Percentiles rank a stretch among this genome's conserved stretches.
Evolutionary conservation across 2,113 vertebrate species (phyloP).

Genomic region (Pollimyrus isidori): DNA sequence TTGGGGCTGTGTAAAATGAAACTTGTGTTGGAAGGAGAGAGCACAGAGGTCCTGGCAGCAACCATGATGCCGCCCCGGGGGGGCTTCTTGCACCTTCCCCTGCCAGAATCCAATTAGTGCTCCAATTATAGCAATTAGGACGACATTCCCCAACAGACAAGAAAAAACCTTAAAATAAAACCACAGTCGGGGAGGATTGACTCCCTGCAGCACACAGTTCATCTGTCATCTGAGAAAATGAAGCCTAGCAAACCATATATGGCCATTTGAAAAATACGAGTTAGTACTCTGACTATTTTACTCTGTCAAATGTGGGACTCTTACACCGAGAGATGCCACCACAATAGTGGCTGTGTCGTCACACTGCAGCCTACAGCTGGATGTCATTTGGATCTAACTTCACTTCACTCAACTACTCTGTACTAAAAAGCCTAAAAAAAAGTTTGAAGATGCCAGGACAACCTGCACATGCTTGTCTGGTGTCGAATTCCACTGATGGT

Average conservation of each 20-base stretch:
- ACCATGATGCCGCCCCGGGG: conserved; percentile 27
- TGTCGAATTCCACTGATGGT: background rate
- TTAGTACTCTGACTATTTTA: background rate
- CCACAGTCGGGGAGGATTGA: background rate
- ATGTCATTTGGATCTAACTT: background rate
- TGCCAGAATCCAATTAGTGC: conserved; percentile 28
- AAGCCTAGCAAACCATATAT: background rate
- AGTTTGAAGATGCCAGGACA: background rate
- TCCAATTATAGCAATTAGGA: conserved; percentile 35
- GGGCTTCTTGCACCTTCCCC: conserved; percentile 26
- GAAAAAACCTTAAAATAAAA: conserved; percentile 13
- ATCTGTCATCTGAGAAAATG: background rate
- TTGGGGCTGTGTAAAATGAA: conserved; percentile 4
- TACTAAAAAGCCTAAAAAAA: background rate
- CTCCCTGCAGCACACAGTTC: background rate
- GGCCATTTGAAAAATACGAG: background rate
- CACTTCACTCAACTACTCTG: background rate
- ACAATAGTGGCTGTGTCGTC: background rate
- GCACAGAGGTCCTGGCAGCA: conserved; percentile 27
- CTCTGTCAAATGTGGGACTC: background rate
- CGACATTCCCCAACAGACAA: conserved; percentile 18
- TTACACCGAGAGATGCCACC: background rate
- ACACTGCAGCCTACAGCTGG: background rate
- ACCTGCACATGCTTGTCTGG: background rate
- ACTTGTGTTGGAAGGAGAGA: conserved; percentile 21